Percentiles rank a stretch among this genome's conserved stretches.
phyloP scores from a whole-genome alignment of 1,140 invertebrate genomes.

The Geopemphigus sp. region DNA sequence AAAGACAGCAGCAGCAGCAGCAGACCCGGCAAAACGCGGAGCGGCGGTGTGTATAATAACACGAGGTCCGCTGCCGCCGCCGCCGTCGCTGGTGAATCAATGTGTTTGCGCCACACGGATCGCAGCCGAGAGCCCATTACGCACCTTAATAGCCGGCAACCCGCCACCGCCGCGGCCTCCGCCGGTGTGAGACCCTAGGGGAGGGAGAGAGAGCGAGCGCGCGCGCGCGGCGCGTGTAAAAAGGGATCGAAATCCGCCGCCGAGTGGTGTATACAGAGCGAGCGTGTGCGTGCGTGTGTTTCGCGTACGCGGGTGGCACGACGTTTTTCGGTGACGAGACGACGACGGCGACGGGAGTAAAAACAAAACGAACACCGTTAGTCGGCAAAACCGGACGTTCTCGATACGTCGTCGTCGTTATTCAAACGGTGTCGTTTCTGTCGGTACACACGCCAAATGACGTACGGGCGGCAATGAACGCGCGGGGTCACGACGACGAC shows the following conservation, averaged over 20 bases:
- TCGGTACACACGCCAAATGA: too few species aligned
- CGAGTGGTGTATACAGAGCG: neutral
- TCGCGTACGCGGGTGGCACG: neutral
- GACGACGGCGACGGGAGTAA: neutral
- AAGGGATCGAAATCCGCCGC: slow-evolving; percentile 42
- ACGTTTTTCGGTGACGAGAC: neutral
- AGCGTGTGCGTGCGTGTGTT: neutral
- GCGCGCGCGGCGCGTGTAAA: slow-evolving; percentile 3
- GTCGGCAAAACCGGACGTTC: too few species aligned
- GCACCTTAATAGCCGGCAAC: slow-evolving; percentile 48
- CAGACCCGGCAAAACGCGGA: neutral
- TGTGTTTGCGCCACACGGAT: slow-evolving; percentile 49
- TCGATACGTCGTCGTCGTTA: too few species aligned
- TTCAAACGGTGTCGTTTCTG: too few species aligned
- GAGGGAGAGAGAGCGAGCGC: too few species aligned
- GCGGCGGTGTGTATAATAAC: slow-evolving; percentile 12
- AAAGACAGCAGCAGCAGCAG: neutral
- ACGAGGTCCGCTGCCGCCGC: slow-evolving; percentile 31
- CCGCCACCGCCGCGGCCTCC: neutral
- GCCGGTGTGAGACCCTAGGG: too few species aligned
- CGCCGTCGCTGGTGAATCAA: slow-evolving; percentile 36
- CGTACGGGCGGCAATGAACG: too few species aligned
- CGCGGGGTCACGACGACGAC: too few species aligned
- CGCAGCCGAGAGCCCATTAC: slow-evolving; percentile 47
- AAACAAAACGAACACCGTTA: too few species aligned